phyloP scores from a whole-genome alignment of 2,113 vertebrate species.

The Charadrius vociferus region DNA sequence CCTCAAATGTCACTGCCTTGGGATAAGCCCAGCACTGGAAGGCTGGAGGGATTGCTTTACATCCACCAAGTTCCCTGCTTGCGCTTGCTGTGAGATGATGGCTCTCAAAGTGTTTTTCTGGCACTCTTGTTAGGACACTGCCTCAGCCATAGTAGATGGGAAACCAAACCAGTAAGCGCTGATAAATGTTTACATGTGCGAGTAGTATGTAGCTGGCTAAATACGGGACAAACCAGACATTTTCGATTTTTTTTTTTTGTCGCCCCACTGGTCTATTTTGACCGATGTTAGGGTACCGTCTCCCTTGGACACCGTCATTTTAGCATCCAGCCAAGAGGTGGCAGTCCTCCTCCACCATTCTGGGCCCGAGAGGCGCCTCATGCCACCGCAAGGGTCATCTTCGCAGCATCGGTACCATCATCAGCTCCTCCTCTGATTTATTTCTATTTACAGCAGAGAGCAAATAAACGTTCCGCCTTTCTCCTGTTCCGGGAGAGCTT shows the following conservation, averaged over 20 bases:
- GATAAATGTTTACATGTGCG: neutral
- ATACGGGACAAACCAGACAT: neutral
- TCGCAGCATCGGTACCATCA: neutral
- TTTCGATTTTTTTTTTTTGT: neutral
- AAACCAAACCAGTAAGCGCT: neutral
- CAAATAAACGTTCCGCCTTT: neutral
- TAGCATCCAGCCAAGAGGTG: slow-evolving; percentile 70
- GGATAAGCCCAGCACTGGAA: slow-evolving; percentile 50
- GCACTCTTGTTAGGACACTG: neutral
- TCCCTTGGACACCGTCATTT: neutral
- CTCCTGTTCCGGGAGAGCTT: neutral
- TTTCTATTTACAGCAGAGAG: neutral
- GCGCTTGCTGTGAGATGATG: neutral
- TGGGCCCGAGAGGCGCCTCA: too few species aligned
- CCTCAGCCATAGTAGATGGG: neutral
- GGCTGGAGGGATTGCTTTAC: slow-evolving; percentile 39
- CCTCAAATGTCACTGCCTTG: slow-evolving; percentile 39
- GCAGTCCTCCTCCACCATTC: slow-evolving; percentile 66
- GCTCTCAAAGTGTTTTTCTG: slow-evolving; percentile 2
- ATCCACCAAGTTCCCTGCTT: neutral
- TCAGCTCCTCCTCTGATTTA: slow-evolving; percentile 7
- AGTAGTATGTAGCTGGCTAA: neutral
- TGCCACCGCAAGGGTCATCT: neutral
- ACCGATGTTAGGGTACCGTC: too few species aligned
- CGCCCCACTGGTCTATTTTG: too few species aligned